These are phyloP conservation scores for Campoplex nolae DNA, from an alignment of 2,888 invertebrate species.

Conservation along the genomic window DNA sequence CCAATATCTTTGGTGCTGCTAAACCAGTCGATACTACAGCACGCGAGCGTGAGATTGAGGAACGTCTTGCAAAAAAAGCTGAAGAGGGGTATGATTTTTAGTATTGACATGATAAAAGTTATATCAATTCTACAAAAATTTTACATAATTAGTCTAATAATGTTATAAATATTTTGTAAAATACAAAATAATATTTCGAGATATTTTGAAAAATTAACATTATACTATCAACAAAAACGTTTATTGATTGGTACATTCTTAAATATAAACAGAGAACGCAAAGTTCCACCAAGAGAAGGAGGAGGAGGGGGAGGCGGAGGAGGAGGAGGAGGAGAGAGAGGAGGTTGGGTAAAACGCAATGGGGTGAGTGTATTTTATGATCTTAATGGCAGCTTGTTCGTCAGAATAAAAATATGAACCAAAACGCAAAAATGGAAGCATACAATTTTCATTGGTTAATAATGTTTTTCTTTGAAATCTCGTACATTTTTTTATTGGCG, in stretches of 20 bases:
- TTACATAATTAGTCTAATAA: background rate
- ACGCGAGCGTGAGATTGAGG: constrained; percentile 96
- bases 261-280: constrained; percentile 67
- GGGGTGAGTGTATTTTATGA: constrained; percentile 68
- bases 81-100: constrained; percentile 75
- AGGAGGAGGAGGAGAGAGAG: constrained; percentile 19
- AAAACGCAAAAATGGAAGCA: background rate
- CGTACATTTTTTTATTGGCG: background rate
- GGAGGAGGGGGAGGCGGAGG: background rate
- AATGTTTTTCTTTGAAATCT: background rate
- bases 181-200: background rate
- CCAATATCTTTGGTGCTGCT: constrained; percentile 96
- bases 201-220: background rate
- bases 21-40: constrained; percentile 97
- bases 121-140: background rate
- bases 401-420: background rate
- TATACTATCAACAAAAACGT: background rate
- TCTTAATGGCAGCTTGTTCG: background rate
- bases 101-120: background rate
- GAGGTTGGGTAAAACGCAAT: constrained; percentile 79
- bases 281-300: constrained; percentile 72
- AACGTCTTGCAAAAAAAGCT: constrained; percentile 89
- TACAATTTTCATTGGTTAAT: background rate
- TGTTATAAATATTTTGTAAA: too few relatives aligned
- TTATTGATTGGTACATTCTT: background rate